Conservation (phyloP, 2,797 vertebrate species). For the Protonibea diacanthus region DNA sequence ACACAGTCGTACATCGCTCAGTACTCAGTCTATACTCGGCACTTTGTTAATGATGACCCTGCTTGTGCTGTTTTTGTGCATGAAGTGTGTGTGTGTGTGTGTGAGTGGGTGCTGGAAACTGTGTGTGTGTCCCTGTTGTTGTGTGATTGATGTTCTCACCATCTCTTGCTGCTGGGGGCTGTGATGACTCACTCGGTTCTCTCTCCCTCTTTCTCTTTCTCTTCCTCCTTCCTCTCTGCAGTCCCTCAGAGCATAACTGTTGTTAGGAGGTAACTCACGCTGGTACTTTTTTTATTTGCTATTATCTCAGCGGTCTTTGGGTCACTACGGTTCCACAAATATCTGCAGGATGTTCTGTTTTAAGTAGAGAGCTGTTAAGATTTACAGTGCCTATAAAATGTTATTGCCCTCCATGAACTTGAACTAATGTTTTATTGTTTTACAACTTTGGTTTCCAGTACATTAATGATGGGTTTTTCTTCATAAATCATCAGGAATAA, state of each 20-base stretch:
- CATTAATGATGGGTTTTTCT: background rate
- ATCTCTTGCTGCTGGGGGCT: conserved; percentile 39
- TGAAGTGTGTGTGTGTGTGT: conserved; percentile 11
- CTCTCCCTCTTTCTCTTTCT: background rate
- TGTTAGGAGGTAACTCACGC: background rate
- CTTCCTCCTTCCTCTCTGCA: background rate
- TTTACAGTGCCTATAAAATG: conserved; percentile 20
- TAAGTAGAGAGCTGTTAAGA: background rate
- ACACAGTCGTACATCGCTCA: conserved; percentile 19
- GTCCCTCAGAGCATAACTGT: background rate
- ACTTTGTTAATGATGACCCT: conserved; percentile 57
- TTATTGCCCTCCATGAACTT: background rate
- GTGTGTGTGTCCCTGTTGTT: conserved; percentile 16
- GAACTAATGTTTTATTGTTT: conserved; percentile 11
- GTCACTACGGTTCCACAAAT: conserved; percentile 20
- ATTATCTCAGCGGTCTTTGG: background rate
- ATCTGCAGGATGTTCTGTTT: conserved; percentile 9
- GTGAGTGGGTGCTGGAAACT: background rate
- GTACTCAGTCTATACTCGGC: conserved; percentile 11
- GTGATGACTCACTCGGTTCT: conserved; percentile 54
- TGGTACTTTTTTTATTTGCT: background rate
- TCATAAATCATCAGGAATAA: background rate
- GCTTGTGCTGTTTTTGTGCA: conserved; percentile 21
- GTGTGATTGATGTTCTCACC: conserved; percentile 53
- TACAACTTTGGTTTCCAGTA: background rate